phyloP scores from a whole-genome alignment of 2,113 vertebrate species.

The Tetrax tetrax region DNA sequence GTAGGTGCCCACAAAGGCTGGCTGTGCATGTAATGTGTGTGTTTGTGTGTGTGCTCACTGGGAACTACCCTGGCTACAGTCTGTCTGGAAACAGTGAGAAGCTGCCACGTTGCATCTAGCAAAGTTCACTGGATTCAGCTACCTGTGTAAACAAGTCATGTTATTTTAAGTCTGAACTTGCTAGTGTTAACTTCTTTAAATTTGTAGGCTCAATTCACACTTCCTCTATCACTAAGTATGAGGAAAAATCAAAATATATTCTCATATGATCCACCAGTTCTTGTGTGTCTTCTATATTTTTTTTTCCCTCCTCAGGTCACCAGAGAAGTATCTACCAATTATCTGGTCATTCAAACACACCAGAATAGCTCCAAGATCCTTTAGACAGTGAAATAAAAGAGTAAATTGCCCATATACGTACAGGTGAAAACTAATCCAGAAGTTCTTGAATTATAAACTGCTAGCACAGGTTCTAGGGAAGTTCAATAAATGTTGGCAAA shows the following conservation, averaged over 20 bases:
- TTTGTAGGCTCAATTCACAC: background rate
- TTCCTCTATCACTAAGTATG: background rate
- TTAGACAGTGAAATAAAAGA: background rate
- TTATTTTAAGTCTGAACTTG: background rate
- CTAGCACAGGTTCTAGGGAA: background rate
- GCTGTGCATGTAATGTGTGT: background rate
- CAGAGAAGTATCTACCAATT: background rate
- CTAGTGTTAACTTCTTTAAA: background rate
- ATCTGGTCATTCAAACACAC: background rate
- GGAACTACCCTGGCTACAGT: background rate
- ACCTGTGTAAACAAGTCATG: background rate
- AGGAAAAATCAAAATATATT: background rate
- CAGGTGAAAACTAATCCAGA: background rate
- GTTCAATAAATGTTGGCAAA: background rate
- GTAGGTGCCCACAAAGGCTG: background rate
- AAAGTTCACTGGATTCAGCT: background rate
- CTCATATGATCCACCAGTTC: background rate
- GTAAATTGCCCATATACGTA: background rate
- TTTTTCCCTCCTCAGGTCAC: background rate
- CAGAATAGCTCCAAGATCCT: background rate
- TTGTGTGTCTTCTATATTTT: background rate
- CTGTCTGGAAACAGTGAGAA: background rate
- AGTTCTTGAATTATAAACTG: background rate
- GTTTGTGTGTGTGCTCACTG: background rate
- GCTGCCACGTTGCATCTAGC: background rate